Evolutionary conservation across 2,888 invertebrate genomes (phyloP).

Genomic region (Apodemia mormo): DNA sequence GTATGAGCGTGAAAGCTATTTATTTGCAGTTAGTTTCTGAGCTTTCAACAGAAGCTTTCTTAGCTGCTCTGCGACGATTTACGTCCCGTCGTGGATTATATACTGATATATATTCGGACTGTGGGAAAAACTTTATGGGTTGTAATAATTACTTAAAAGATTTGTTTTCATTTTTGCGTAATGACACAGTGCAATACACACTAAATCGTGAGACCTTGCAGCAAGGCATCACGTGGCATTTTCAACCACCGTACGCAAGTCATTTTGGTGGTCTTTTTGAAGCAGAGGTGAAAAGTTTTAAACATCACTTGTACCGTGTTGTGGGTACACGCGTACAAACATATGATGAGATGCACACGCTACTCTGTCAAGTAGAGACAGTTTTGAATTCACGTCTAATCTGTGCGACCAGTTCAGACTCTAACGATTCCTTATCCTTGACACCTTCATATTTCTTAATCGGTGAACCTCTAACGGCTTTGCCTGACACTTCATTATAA

Average conservation of each 20-base stretch:
- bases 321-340: background rate
- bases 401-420: background rate
- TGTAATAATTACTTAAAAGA: background rate
- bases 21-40: background rate
- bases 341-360: background rate
- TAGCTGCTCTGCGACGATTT: background rate
- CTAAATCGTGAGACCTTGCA: background rate
- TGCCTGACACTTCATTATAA: background rate
- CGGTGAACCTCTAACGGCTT: background rate
- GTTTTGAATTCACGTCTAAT: constrained; percentile 4
- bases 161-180: background rate
- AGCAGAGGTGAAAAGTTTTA: constrained; percentile 5
- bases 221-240: background rate
- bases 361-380: background rate
- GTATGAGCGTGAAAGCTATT: background rate
- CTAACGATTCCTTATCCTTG: background rate
- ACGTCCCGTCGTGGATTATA: background rate
- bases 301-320: constrained; percentile 1
- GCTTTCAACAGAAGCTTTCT: background rate
- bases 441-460: constrained; percentile 1
- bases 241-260: background rate
- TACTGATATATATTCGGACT: background rate
- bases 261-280: constrained; percentile 11
- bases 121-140: background rate
- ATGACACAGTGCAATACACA: background rate